Evolutionary conservation across 1,140 invertebrate genomes (phyloP), one percentile per base, ranked within the genome.

Genomic region (Dendrolimus punctatus): DNA sequence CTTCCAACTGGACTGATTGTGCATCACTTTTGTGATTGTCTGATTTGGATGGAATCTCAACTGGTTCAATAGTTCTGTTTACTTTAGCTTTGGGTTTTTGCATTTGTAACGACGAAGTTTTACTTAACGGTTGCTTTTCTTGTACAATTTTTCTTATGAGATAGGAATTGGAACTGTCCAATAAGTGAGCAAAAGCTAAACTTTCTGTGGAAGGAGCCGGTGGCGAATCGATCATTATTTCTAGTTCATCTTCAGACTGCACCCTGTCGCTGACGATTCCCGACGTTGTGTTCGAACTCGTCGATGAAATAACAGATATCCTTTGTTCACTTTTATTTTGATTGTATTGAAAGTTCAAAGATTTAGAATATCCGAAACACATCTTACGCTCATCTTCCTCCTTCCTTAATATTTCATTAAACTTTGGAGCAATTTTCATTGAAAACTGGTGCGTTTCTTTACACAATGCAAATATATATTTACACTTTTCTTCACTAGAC

Each of bases 211-310:
- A 93, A 6, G 91, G 90, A 45, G 91, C 92, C 23, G 92, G 92
- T 9, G 92, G 92, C 44, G 91, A 91, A 55, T 93, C 93, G 43
- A 93, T 93, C 90, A 93, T 93, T 43, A 94, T 95, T 85, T 96
- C 95, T 55, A 95, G 88, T 81, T 97, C 96, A 79, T 98, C 96
- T 82, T 98, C 93, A 50, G 95, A 97, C 78, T 97, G 95, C 47
- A 98, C 95, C 59, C 95, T 91, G 80, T 98, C 96, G 76, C 96
- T 98, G 6, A 97, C 96, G 57, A 98, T 98, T 46, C 96, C 96
- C 5, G 96, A 97, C 4, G 96, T 98, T 41, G 96, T 98, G 71
- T 97, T 98, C 4, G 96, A 98, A 57, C 95, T 97, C 40, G 95
- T 95, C 5, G 81, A 78, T n/a, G 95, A 97, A 71, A 98, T 96